Conservation (phyloP, 1,140 invertebrate species). For the Drosophila tani region DNA sequence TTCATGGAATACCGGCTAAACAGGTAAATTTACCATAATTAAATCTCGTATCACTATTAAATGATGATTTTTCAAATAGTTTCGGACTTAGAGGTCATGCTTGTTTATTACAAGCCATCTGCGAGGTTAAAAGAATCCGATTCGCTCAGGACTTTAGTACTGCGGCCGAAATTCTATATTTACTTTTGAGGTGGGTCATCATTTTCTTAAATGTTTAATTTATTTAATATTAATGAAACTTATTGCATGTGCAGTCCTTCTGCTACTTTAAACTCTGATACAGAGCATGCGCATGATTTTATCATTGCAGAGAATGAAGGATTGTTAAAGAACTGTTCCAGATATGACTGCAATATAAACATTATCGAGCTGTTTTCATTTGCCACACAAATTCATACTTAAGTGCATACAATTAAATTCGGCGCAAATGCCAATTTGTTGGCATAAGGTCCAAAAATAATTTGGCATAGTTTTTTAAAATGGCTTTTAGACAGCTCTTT, state of each 20-base stretch:
- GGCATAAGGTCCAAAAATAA: too few species aligned
- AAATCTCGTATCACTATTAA: rapidly evolving
- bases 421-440: too few species aligned
- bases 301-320: conserved; percentile 15
- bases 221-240: not conserved
- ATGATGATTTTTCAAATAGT: not conserved
- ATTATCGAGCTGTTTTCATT: conserved; percentile 13
- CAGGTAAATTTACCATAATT: not conserved
- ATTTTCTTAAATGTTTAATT: not conserved
- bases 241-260: not conserved
- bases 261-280: conserved; percentile 20
- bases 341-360: conserved; percentile 20
- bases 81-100: conserved; percentile 11
- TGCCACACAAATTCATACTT: not conserved
- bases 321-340: not conserved
- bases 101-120: conserved; percentile 21
- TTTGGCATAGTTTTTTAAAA: too few species aligned
- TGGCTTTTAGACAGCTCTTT: too few species aligned
- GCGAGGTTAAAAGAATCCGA: conserved; percentile 5
- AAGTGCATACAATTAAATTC: too few species aligned
- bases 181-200: not conserved
- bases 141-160: conserved; percentile 10
- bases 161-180: conserved; percentile 9
- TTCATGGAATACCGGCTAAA: conserved; percentile 6
- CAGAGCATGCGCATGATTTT: not conserved